Evolutionary conservation across 2,888 invertebrate species (phyloP).

Genomic region (Trissolcus brochymenae): DNA sequence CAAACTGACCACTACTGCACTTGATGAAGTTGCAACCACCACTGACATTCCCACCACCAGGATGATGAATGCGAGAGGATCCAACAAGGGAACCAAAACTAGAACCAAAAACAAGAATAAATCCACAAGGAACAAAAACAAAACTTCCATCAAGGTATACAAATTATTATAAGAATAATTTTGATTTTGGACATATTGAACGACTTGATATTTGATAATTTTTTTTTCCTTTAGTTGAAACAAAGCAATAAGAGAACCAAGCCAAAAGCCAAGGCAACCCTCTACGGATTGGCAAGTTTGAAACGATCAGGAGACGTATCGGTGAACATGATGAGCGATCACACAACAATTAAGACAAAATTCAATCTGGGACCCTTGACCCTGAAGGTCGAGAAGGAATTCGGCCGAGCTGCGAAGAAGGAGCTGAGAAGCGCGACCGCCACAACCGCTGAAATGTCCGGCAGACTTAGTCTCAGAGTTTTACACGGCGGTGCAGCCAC

Average conservation of each 20-base stretch:
- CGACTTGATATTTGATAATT: too few species aligned
- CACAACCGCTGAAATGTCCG: slow-evolving; percentile 91
- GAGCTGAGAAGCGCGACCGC: slow-evolving; percentile 91
- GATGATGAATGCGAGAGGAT: slow-evolving; percentile 22
- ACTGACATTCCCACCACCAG: slow-evolving; percentile 44
- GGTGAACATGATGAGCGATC: slow-evolving; percentile 86
- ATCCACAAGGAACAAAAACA: slow-evolving; percentile 49
- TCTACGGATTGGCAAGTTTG: slow-evolving; percentile 88
- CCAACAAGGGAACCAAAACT: slow-evolving; percentile 47
- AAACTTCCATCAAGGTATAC: slow-evolving; percentile 28
- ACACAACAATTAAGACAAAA: slow-evolving; percentile 89
- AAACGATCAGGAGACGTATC: slow-evolving; percentile 88
- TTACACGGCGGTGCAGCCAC: slow-evolving; percentile 89
- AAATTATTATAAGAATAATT: too few species aligned
- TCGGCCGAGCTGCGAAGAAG: slow-evolving; percentile 87
- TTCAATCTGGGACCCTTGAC: slow-evolving; percentile 88
- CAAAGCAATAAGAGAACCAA: slow-evolving; percentile 64
- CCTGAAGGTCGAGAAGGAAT: slow-evolving; percentile 87
- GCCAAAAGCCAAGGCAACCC: slow-evolving; percentile 85
- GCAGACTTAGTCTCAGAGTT: slow-evolving; percentile 86
- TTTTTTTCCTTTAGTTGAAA: too few species aligned
- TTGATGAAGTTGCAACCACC: slow-evolving; percentile 33
- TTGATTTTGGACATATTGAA: too few species aligned
- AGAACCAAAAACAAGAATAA: slow-evolving; percentile 59
- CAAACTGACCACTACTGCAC: slow-evolving; percentile 16